These are phyloP conservation scores for Oreortyx pictus DNA, from an alignment of 2,797 vertebrate genomes.

Conservation along the genomic window DNA sequence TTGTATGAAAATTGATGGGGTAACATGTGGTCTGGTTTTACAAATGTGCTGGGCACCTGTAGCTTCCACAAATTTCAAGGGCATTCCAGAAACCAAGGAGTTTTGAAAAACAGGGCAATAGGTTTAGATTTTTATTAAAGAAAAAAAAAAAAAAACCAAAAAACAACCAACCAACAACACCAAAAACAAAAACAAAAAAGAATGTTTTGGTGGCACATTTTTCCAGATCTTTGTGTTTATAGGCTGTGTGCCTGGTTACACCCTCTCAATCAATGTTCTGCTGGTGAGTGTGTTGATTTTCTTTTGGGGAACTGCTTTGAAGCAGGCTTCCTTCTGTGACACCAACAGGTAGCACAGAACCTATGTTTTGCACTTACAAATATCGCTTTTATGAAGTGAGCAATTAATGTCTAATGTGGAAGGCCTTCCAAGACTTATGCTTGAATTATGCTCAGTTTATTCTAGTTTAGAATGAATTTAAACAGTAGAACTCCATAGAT, in stretches of 20 bases:
- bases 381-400: conserved; percentile 46
- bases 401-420: neutral
- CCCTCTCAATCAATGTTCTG: neutral
- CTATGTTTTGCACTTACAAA: neutral
- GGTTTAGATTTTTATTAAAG: neutral
- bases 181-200: neutral
- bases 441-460: conserved; percentile 21
- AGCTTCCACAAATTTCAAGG: neutral
- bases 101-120: neutral
- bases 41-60: neutral
- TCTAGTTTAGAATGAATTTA: neutral
- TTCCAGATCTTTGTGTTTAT: neutral
- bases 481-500: neutral
- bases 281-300: neutral
- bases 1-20: neutral
- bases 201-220: neutral
- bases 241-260: neutral
- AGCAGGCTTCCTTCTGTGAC: neutral
- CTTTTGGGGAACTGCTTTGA: neutral
- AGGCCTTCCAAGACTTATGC: conserved; percentile 22
- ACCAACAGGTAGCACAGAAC: neutral
- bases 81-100: neutral
- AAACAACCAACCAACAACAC: too few relatives aligned
- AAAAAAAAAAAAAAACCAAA: neutral
- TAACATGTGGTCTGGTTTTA: neutral